These are phyloP conservation scores for Scomber colias DNA, from an alignment of 2,113 vertebrate species.

Conservation along the genomic window DNA sequence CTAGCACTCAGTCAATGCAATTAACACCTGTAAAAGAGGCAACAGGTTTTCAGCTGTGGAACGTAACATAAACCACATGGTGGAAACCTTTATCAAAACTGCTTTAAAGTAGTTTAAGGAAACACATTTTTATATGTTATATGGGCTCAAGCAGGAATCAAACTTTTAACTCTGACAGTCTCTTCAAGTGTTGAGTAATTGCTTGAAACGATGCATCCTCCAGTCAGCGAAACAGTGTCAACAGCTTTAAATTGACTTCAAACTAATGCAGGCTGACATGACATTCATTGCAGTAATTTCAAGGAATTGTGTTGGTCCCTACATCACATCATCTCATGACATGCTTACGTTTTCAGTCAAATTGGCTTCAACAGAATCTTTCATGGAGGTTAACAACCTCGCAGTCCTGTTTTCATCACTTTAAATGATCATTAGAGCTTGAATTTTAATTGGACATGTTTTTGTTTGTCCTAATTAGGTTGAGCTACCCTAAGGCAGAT, in stretches of 20 bases:
- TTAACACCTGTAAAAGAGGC: neutral
- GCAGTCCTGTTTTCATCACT: too few relatives aligned
- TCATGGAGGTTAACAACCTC: too few relatives aligned
- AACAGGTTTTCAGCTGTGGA: neutral
- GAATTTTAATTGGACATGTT: neutral
- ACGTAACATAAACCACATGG: neutral
- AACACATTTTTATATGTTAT: slow-evolving; percentile 10
- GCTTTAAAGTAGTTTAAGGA: slow-evolving; percentile 42
- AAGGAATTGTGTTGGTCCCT: too few relatives aligned
- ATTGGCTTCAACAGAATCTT: too few relatives aligned
- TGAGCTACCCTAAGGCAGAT: too few relatives aligned
- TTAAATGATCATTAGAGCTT: neutral
- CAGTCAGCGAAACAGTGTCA: neutral
- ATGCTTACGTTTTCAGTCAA: too few relatives aligned
- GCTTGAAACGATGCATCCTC: neutral
- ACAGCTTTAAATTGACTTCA: too few relatives aligned
- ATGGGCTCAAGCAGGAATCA: slow-evolving; percentile 4
- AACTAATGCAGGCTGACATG: too few relatives aligned
- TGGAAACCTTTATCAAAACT: slow-evolving; percentile 16
- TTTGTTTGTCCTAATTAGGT: neutral
- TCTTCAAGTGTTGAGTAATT: slow-evolving; percentile 7
- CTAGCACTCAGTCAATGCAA: neutral
- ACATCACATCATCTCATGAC: too few relatives aligned
- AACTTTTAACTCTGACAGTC: neutral
- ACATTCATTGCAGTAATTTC: too few relatives aligned